Evolutionary conservation across 2,797 vertebrate genomes (phyloP).

Genomic region (Sebastes alutus): DNA sequence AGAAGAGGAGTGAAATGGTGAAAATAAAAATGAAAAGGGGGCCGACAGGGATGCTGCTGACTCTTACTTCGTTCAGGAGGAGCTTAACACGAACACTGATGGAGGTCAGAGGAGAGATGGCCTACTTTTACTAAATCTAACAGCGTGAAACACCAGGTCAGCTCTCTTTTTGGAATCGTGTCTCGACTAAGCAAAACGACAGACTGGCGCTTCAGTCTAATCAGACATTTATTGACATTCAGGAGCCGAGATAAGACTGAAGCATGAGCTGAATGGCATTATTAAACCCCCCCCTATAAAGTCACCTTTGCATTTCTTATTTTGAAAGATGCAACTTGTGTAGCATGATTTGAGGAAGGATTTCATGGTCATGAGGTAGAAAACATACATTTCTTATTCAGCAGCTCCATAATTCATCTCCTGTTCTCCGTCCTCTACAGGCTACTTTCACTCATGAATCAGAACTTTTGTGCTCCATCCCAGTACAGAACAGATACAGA

Average conservation of each 20-base stretch:
- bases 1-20: background rate
- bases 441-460: constrained; percentile 23
- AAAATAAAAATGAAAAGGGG: constrained; percentile 15
- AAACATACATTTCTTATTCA: constrained; percentile 12
- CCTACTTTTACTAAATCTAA: constrained; percentile 60
- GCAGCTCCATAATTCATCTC: constrained; percentile 15
- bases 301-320: background rate
- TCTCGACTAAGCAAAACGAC: constrained; percentile 21
- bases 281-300: background rate
- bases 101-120: constrained; percentile 62
- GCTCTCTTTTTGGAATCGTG: constrained; percentile 21
- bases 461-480: background rate
- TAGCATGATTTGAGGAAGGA: background rate
- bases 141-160: constrained; percentile 43
- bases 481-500: background rate
- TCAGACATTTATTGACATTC: constrained; percentile 18
- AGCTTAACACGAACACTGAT: constrained; percentile 48
- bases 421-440: constrained; percentile 9
- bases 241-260: background rate
- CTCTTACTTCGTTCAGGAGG: constrained; percentile 31
- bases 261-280: background rate
- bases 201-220: background rate
- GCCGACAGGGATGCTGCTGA: constrained; percentile 30
- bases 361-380: constrained; percentile 13
- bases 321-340: constrained; percentile 8